Percentiles rank a stretch among this genome's conserved stretches.
These are phyloP conservation scores for Chaunax sp. DNA, from an alignment of 2,797 vertebrate genomes.

Conservation along the genomic window DNA sequence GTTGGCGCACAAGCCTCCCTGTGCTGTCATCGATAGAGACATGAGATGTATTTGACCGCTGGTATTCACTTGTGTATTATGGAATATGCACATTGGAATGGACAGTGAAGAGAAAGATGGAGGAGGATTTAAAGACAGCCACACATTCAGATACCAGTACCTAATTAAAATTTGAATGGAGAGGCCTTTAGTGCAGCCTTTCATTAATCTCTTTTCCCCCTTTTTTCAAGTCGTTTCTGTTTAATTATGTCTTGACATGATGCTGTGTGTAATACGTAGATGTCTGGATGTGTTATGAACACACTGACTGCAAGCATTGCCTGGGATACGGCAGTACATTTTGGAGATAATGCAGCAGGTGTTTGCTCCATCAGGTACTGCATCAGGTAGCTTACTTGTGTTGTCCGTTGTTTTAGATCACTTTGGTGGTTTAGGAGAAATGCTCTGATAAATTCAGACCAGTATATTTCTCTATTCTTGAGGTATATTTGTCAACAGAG, in stretches of 20 bases:
- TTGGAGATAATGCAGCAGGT: slow-evolving; percentile 35
- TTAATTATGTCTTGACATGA: slow-evolving; percentile 50
- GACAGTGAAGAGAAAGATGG: slow-evolving; percentile 34
- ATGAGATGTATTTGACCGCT: slow-evolving; percentile 82
- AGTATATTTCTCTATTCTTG: slow-evolving; percentile 9
- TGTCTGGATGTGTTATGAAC: slow-evolving; percentile 53
- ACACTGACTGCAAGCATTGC: slow-evolving; percentile 25
- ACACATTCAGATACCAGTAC: slow-evolving; percentile 38
- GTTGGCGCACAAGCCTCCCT: slow-evolving; percentile 80
- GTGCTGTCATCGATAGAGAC: slow-evolving; percentile 82
- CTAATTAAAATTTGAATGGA: slow-evolving; percentile 53
- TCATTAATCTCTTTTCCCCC: slow-evolving; percentile 26
- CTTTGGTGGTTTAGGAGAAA: slow-evolving; percentile 31
- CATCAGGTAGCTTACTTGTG: slow-evolving; percentile 32
- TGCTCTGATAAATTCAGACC: slow-evolving; percentile 33
- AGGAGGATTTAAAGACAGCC: slow-evolving; percentile 24
- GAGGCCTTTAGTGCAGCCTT: slow-evolving; percentile 25
- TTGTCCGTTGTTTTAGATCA: slow-evolving; percentile 35
- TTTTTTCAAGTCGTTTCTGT: slow-evolving; percentile 51
- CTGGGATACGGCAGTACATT: slow-evolving; percentile 22
- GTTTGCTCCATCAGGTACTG: slow-evolving; percentile 48
- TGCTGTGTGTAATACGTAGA: slow-evolving; percentile 63
- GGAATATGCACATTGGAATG: slow-evolving; percentile 41
- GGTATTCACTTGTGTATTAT: slow-evolving; percentile 21
- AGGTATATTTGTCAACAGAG: slow-evolving; percentile 44